Percentiles rank a stretch among this genome's conserved stretches.
Evolutionary conservation across 1,140 invertebrate genomes (phyloP).

Genomic region (Megalonaias nervosa): DNA sequence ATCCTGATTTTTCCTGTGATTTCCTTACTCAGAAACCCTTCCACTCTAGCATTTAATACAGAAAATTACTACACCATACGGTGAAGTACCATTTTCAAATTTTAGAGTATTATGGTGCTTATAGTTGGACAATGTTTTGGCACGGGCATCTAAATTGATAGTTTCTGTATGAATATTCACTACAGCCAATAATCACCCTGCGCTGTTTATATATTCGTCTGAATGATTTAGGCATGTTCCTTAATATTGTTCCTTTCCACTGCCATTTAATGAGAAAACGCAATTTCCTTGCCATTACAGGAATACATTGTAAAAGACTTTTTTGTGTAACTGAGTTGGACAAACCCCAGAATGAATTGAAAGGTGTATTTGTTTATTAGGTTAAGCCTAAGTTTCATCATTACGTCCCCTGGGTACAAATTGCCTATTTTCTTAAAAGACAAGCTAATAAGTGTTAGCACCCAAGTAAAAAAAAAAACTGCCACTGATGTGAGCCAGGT

Average conservation of each 20-base stretch:
- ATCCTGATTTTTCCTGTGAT: constrained; percentile 17
- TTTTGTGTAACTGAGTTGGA: background rate
- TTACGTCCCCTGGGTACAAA: background rate
- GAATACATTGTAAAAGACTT: background rate
- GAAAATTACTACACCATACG: constrained; percentile 17
- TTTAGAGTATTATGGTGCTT: constrained; percentile 7
- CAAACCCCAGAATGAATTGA: background rate
- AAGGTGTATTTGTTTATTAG: background rate
- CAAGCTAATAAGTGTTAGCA: background rate
- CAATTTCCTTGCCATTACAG: background rate
- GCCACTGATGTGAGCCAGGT: background rate
- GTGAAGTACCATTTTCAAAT: too few relatives aligned
- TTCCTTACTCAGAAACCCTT: constrained; percentile 20
- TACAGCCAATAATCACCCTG: constrained; percentile 4
- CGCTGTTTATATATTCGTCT: background rate
- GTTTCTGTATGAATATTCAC: constrained; percentile 8
- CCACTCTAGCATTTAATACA: constrained; percentile 38
- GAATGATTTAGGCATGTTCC: constrained; percentile 5
- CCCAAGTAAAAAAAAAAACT: too few relatives aligned
- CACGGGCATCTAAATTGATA: background rate
- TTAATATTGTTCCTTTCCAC: background rate
- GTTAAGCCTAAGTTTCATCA: constrained; percentile 6
- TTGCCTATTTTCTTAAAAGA: background rate
- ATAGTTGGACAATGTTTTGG: constrained; percentile 3
- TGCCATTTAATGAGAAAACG: background rate